A percentile compares a stretch with the other conserved stretches of the same genome.
Conservation (phyloP, 2,888 invertebrate species). For the Leptopilina syphax region DNA sequence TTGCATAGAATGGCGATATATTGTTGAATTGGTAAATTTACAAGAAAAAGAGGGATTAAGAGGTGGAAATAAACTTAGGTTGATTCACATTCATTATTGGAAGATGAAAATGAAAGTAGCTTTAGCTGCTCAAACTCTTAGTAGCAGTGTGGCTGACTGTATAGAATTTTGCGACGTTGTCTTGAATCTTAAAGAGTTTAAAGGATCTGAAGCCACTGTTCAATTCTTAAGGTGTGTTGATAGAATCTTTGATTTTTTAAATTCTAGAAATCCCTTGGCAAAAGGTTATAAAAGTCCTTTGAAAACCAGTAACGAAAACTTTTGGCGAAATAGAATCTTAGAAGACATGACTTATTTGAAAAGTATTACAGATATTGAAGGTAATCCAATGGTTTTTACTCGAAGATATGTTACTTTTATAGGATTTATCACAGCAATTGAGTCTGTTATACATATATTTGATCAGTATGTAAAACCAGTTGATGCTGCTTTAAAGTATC, state of each 20-base stretch:
- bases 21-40: slow-evolving; percentile 19
- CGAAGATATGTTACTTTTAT: neutral
- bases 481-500: neutral
- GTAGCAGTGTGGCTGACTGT: slow-evolving; percentile 41
- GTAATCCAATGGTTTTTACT: neutral
- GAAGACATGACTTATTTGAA: neutral
- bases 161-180: slow-evolving; percentile 32
- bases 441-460: neutral
- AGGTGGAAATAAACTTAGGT: slow-evolving; percentile 33
- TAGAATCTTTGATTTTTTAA: slow-evolving; percentile 59
- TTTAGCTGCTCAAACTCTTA: slow-evolving; percentile 59
- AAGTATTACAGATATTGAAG: neutral
- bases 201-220: slow-evolving; percentile 51
- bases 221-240: slow-evolving; percentile 56
- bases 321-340: neutral
- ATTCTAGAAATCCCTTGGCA: slow-evolving; percentile 55
- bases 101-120: slow-evolving; percentile 58
- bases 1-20: slow-evolving; percentile 16
- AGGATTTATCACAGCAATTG: neutral
- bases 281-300: slow-evolving; percentile 47
- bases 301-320: neutral
- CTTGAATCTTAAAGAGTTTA: slow-evolving; percentile 47
- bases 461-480: neutral
- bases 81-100: slow-evolving; percentile 43
- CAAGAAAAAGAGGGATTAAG: slow-evolving; percentile 34